These are phyloP conservation scores for Gila orcuttii DNA, from an alignment of 2,113 vertebrate species.

Conservation along the genomic window DNA sequence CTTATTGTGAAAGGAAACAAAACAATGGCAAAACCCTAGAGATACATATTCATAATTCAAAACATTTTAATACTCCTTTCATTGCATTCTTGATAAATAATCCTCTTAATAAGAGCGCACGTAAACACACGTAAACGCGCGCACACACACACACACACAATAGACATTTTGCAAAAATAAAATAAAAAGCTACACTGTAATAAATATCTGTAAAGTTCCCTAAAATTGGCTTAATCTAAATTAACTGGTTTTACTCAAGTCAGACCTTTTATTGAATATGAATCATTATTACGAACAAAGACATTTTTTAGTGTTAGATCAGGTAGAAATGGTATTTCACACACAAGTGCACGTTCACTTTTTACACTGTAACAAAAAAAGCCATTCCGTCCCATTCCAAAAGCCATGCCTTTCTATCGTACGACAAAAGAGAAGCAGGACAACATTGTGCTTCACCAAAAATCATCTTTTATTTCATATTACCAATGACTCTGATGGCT, in stretches of 20 bases:
- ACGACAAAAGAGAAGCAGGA: not conserved
- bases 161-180: not conserved
- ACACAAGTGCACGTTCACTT: not conserved
- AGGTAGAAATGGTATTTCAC: not conserved
- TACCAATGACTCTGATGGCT: not conserved
- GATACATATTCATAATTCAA: constrained; percentile 31
- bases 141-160: not conserved
- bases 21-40: constrained; percentile 13
- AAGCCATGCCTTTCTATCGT: not conserved
- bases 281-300: not conserved
- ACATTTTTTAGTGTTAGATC: not conserved
- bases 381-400: not conserved
- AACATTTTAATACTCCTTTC: constrained; percentile 34
- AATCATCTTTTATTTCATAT: not conserved
- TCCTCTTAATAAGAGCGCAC: not conserved
- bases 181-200: not conserved
- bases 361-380: not conserved
- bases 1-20: not conserved
- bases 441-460: not conserved
- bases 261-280: not conserved
- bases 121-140: not conserved
- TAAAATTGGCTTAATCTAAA: not conserved
- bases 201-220: not conserved
- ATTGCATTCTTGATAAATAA: constrained; percentile 21
- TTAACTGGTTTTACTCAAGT: not conserved